Percentiles rank a stretch among this genome's conserved stretches.
These are phyloP conservation scores for Drosophila peninsularis DNA, from an alignment of 2,888 invertebrate genomes.

Conservation along the genomic window DNA sequence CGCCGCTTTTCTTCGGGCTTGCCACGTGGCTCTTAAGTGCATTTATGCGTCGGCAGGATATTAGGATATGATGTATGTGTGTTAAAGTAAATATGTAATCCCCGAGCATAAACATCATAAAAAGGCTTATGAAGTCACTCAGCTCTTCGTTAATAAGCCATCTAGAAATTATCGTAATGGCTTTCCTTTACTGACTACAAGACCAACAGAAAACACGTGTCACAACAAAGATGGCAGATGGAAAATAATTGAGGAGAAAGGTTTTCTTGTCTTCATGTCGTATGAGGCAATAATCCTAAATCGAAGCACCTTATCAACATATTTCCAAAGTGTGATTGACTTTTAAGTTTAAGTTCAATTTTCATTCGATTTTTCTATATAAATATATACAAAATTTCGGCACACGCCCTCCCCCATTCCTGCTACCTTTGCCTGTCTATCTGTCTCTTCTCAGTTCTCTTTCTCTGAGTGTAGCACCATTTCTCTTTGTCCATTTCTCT, in stretches of 20 bases:
- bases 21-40: slow-evolving; percentile 75
- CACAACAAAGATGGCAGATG: not conserved
- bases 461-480: no score
- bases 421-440: no score
- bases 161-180: slow-evolving; percentile 32
- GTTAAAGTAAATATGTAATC: slow-evolving; percentile 16
- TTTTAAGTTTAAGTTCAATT: no score
- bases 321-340: no score
- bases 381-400: no score
- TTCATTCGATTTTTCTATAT: no score
- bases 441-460: no score
- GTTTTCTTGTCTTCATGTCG: no score
- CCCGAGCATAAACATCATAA: not conserved
- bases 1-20: slow-evolving; percentile 5
- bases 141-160: slow-evolving; percentile 20
- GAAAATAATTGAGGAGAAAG: not conserved
- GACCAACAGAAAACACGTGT: not conserved
- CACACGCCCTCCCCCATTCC: no score
- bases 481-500: no score
- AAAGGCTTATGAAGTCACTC: slow-evolving; percentile 5
- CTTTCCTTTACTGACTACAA: slow-evolving; percentile 5
- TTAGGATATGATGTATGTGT: not conserved
- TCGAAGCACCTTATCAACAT: no score
- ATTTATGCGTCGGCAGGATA: slow-evolving; percentile 46
- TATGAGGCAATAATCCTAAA: no score